Percentiles rank a stretch among this genome's conserved stretches.
phyloP scores from a whole-genome alignment of 2,797 vertebrate genomes.

The Mycteria americana region DNA sequence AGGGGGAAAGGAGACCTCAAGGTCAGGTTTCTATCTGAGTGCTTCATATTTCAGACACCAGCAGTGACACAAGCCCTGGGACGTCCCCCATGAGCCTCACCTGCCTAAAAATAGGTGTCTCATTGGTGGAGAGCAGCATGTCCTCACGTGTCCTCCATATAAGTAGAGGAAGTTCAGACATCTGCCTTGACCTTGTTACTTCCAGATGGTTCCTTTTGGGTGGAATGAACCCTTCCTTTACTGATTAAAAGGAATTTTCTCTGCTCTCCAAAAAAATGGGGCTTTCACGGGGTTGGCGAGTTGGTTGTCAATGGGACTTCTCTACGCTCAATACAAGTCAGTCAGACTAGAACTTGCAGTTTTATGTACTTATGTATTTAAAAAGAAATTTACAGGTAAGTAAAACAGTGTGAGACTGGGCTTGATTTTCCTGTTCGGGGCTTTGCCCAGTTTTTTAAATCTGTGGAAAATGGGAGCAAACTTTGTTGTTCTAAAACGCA shows the following conservation, averaged over 20 bases:
- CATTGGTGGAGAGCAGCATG: not conserved
- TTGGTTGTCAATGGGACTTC: not conserved
- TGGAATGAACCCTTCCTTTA: not conserved
- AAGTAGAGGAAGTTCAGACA: not conserved
- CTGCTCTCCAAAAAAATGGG: not conserved
- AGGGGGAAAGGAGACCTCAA: not conserved
- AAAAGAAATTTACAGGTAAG: not conserved
- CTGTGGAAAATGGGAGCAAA: not conserved
- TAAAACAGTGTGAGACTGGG: not conserved
- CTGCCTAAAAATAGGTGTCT: not conserved
- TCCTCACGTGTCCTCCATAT: rapidly evolving
- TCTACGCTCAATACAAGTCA: not conserved
- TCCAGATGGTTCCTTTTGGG: not conserved
- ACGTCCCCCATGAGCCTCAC: not conserved
- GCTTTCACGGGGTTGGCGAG: not conserved
- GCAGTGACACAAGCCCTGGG: not conserved
- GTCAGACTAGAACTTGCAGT: not conserved
- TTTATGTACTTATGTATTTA: not conserved
- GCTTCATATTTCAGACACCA: not conserved
- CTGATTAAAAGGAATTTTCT: not conserved
- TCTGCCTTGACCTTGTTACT: not conserved
- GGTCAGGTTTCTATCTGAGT: not conserved
- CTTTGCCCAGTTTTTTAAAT: not conserved
- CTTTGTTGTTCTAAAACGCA: not conserved
- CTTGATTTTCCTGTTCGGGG: not conserved